These are phyloP conservation scores for Halocaridina rubra DNA, from an alignment of 2,888 invertebrate genomes.

Conservation along the genomic window DNA sequence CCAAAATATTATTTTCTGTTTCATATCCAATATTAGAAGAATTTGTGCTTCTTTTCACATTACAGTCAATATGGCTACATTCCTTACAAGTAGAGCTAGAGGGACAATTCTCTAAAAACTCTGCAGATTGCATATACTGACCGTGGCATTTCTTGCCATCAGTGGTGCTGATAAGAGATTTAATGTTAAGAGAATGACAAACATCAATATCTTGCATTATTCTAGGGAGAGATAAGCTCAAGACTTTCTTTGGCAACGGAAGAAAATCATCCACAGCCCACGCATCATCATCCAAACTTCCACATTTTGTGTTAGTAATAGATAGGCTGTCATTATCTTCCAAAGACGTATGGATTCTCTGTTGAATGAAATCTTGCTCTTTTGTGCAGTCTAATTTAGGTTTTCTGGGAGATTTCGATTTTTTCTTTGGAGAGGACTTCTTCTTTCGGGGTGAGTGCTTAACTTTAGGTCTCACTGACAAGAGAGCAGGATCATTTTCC, in stretches of 20 bases:
- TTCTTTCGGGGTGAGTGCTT: conserved; percentile 39
- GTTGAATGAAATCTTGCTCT: neutral
- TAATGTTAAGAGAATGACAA: neutral
- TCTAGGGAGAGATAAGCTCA: neutral
- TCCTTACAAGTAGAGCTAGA: neutral
- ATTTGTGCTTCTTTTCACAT: conserved; percentile 40
- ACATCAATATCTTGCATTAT: neutral
- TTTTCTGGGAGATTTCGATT: conserved; percentile 35
- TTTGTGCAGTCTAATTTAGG: neutral
- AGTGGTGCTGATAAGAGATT: neutral
- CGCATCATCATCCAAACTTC: conserved; percentile 19
- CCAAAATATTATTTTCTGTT: conserved; percentile 24
- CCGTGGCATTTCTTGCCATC: neutral
- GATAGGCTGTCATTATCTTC: neutral
- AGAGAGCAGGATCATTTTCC: conserved; percentile 35
- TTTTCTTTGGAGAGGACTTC: conserved; percentile 35
- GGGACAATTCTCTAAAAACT: neutral
- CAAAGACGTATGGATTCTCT: neutral
- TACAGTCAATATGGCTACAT: conserved; percentile 24
- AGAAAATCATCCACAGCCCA: conserved; percentile 56
- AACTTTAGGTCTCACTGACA: conserved; percentile 45
- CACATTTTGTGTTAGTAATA: neutral
- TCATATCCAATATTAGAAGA: conserved; percentile 50
- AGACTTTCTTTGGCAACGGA: neutral
- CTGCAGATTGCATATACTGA: neutral